Conservation (phyloP, 2,888 invertebrate genomes). For the Argynnis bischoffii region DNA sequence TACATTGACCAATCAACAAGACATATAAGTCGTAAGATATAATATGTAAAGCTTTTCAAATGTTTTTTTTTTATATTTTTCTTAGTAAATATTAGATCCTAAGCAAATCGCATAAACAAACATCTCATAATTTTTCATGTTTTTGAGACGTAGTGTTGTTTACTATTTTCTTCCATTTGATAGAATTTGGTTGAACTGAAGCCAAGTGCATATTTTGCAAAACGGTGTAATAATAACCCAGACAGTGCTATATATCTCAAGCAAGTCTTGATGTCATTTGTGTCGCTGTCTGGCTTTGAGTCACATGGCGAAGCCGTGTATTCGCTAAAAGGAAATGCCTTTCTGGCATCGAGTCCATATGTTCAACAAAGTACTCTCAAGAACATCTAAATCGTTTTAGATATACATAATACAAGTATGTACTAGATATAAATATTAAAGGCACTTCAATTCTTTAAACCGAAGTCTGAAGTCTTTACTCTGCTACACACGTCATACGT, state of each 20-base stretch:
- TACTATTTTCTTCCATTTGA: constrained; percentile 55
- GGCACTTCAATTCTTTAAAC: neutral
- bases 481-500: constrained; percentile 3
- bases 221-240: constrained; percentile 66
- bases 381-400: neutral
- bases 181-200: constrained; percentile 64
- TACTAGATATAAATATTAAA: neutral
- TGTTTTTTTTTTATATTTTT: no score
- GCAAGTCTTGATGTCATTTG: constrained; percentile 33
- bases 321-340: constrained; percentile 29
- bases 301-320: constrained; percentile 30
- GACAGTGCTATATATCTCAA: constrained; percentile 57
- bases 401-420: neutral
- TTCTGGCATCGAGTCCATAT: constrained; percentile 6
- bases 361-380: neutral
- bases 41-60: no score
- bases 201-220: constrained; percentile 77
- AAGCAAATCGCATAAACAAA: constrained; percentile 1
- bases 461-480: neutral
- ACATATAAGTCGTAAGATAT: no score
- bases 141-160: constrained; percentile 23
- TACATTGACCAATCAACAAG: no score
- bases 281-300: constrained; percentile 38
- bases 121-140: neutral
- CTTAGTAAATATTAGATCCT: no score